A percentile compares a stretch with the other conserved stretches of the same genome.
Evolutionary conservation across 1,140 invertebrate genomes (phyloP).

Genomic region (Calephelis virginiensis): DNA sequence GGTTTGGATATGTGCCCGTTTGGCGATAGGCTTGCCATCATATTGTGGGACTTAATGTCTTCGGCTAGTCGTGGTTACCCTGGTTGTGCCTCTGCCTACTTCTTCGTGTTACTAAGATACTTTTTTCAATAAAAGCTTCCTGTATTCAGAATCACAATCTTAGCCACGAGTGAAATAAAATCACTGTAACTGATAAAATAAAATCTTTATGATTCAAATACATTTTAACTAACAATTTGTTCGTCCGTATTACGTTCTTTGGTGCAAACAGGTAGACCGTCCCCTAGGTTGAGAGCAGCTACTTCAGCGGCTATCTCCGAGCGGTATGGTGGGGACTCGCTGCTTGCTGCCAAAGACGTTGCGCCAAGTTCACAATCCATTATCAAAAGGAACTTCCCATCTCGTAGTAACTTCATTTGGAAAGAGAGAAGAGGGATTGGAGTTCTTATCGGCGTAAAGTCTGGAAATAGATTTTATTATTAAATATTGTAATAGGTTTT

Average conservation of each 20-base stretch:
- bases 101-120: no score
- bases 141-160: no score
- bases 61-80: no score
- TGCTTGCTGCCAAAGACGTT: constrained; percentile 38
- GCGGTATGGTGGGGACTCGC: constrained; percentile 26
- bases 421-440: constrained; percentile 50
- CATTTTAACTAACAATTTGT: constrained; percentile 2
- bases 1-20: no score
- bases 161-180: no score
- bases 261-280: constrained; percentile 44
- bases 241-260: constrained; percentile 44
- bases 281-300: constrained; percentile 35
- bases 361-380: constrained; percentile 50
- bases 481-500: background rate
- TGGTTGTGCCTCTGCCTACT: no score
- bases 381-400: constrained; percentile 49
- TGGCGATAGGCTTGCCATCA: no score
- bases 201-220: no score
- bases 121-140: no score
- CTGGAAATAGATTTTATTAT: constrained; percentile 29
- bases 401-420: constrained; percentile 46
- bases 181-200: no score
- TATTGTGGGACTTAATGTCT: no score
- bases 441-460: constrained; percentile 38
- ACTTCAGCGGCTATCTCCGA: constrained; percentile 36